A percentile compares a stretch with the other conserved stretches of the same genome.
Evolutionary conservation across 1,140 invertebrate genomes (phyloP).

Genomic region (Heliconius eleuchia): DNA sequence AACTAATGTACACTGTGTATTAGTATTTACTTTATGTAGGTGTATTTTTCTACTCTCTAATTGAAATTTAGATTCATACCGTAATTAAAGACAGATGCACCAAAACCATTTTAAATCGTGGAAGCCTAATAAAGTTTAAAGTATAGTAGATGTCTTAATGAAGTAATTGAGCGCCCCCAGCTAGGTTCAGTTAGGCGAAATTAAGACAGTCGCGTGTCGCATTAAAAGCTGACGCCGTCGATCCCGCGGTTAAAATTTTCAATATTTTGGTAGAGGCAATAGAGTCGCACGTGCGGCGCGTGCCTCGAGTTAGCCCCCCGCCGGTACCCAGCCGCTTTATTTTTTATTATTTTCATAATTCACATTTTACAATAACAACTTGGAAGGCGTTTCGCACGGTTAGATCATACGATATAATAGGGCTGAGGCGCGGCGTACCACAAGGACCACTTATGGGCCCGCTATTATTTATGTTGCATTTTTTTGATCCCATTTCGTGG

Average conservation of each 20-base stretch:
- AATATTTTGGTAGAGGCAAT: constrained; percentile 73
- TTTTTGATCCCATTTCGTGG: constrained; percentile 68
- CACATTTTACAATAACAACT: constrained; percentile 79
- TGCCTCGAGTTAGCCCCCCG: constrained; percentile 70
- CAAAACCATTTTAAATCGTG: constrained; percentile 6
- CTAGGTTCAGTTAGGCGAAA: constrained; percentile 58
- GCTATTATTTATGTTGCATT: constrained; percentile 76
- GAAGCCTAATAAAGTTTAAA: constrained; percentile 23
- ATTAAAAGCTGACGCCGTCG: constrained; percentile 56
- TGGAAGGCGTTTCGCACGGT: constrained; percentile 79
- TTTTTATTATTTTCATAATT: constrained; percentile 82
- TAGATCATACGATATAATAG: constrained; percentile 62
- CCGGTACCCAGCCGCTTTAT: constrained; percentile 58
- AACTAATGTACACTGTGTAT: background rate
- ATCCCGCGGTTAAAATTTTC: constrained; percentile 76
- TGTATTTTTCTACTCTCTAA: background rate
- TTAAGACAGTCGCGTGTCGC: constrained; percentile 71
- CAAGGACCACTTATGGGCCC: constrained; percentile 74
- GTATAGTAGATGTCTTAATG: constrained; percentile 24
- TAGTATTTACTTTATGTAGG: background rate
- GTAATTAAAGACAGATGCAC: background rate
- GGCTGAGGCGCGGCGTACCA: constrained; percentile 59
- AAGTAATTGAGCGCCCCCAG: constrained; percentile 39
- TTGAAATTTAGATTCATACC: background rate
- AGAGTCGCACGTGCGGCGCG: constrained; percentile 67